These are phyloP conservation scores for Drosophila nannoptera DNA, from an alignment of 1,140 invertebrate species.

Conservation along the genomic window DNA sequence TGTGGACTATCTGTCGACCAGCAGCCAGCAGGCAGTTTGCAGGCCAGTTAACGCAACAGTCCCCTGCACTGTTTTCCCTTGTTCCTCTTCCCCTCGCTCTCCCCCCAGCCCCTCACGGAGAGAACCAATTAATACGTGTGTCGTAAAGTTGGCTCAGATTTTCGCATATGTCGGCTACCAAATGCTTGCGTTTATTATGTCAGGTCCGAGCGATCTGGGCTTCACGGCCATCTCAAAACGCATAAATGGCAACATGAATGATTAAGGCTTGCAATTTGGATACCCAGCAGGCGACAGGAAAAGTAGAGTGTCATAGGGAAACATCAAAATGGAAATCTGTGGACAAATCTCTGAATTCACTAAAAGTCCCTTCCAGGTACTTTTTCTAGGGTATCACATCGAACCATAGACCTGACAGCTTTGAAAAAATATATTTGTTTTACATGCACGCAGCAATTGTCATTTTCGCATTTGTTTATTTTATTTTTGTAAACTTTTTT, in stretches of 20 bases:
- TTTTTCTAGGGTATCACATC: constrained; percentile 1
- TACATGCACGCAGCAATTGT: constrained; percentile 3
- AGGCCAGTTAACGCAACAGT: constrained; percentile 19
- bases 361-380: too few relatives aligned
- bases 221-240: constrained; percentile 31
- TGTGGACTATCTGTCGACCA: constrained; percentile 33
- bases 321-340: too few relatives aligned
- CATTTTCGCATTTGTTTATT: constrained; percentile 24
- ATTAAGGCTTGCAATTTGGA: constrained; percentile 42
- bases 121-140: constrained; percentile 54
- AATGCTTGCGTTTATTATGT: constrained; percentile 66
- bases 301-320: too few relatives aligned
- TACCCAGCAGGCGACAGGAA: background rate
- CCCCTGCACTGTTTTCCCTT: background rate
- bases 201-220: constrained; percentile 18
- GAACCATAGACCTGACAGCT: background rate
- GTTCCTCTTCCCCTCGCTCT: background rate
- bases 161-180: constrained; percentile 41
- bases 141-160: constrained; percentile 43
- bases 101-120: background rate
- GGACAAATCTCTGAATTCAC: too few relatives aligned
- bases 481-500: background rate
- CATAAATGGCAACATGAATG: constrained; percentile 67
- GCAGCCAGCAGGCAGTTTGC: constrained; percentile 27
- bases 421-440: constrained; percentile 15